Percentiles rank a stretch among this genome's conserved stretches.
These are phyloP conservation scores for Sprattus sprattus DNA, from an alignment of 2,113 vertebrate species.

Conservation along the genomic window DNA sequence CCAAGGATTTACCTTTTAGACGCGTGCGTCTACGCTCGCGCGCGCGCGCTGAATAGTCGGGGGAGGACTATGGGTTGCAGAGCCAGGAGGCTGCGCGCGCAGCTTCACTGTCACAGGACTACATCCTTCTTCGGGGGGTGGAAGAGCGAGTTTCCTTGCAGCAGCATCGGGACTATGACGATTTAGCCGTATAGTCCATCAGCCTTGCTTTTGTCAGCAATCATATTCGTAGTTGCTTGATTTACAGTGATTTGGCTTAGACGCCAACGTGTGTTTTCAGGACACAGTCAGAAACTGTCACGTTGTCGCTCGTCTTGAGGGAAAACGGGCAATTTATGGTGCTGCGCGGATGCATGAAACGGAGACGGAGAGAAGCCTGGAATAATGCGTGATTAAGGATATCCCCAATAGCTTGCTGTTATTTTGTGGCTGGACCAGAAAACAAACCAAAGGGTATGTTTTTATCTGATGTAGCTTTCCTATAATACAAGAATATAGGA, in stretches of 20 bases:
- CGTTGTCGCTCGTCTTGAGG: background rate
- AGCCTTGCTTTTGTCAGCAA: conserved; percentile 18
- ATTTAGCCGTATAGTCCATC: conserved; percentile 9
- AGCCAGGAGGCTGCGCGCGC: conserved; percentile 62
- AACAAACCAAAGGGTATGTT: background rate
- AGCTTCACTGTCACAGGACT: conserved; percentile 59
- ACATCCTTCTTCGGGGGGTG: conserved; percentile 45
- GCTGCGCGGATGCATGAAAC: conserved; percentile 6
- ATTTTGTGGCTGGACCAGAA: conserved; percentile 17
- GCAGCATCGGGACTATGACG: conserved; percentile 31
- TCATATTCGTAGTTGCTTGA: background rate
- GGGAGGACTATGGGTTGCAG: background rate
- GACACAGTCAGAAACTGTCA: background rate
- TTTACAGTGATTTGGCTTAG: background rate
- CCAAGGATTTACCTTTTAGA: conserved; percentile 22
- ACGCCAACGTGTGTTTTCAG: background rate
- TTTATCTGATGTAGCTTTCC: conserved; percentile 10
- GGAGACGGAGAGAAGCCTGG: conserved; percentile 35
- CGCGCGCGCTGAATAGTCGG: background rate
- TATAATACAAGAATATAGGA: conserved; percentile 24
- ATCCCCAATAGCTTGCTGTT: conserved; percentile 14
- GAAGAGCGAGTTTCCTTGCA: conserved; percentile 42
- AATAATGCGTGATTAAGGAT: conserved; percentile 39
- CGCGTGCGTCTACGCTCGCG: background rate
- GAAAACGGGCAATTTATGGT: background rate